A percentile compares a stretch with the other conserved stretches of the same genome.
Conservation (phyloP, 2,113 vertebrate species). For the Phrynosoma blainvillii region DNA sequence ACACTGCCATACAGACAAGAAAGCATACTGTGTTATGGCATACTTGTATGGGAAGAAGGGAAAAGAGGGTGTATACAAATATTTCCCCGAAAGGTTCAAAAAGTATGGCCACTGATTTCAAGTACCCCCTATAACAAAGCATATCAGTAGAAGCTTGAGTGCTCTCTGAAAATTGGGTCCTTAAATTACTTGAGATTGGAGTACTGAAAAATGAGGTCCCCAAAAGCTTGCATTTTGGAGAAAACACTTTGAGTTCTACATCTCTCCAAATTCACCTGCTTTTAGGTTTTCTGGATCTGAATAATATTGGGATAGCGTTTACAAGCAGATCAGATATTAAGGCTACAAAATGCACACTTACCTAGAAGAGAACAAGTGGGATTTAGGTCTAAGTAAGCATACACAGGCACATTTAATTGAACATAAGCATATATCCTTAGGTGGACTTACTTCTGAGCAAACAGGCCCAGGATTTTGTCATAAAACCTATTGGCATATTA, state of each 20-base stretch:
- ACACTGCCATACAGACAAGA: background rate
- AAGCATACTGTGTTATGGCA: background rate
- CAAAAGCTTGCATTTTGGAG: background rate
- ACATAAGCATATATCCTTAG: background rate
- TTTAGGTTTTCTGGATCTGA: background rate
- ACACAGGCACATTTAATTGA: background rate
- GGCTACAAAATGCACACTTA: background rate
- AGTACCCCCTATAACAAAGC: background rate
- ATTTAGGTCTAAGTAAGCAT: background rate
- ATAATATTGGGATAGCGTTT: background rate
- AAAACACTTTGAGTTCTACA: background rate
- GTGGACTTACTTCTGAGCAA: background rate
- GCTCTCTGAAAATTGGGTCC: background rate
- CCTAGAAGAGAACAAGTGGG: background rate
- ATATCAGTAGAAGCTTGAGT: background rate
- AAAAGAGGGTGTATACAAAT: background rate
- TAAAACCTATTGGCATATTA: background rate
- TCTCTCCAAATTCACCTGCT: background rate
- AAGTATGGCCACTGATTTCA: accelerated
- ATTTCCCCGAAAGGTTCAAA: background rate
- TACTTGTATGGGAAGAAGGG: background rate
- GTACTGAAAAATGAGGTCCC: background rate
- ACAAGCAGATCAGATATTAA: background rate
- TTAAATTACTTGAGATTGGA: background rate
- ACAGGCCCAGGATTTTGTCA: background rate